These are phyloP conservation scores for Perithous albicinctus DNA, from an alignment of 2,888 invertebrate species.

Conservation along the genomic window DNA sequence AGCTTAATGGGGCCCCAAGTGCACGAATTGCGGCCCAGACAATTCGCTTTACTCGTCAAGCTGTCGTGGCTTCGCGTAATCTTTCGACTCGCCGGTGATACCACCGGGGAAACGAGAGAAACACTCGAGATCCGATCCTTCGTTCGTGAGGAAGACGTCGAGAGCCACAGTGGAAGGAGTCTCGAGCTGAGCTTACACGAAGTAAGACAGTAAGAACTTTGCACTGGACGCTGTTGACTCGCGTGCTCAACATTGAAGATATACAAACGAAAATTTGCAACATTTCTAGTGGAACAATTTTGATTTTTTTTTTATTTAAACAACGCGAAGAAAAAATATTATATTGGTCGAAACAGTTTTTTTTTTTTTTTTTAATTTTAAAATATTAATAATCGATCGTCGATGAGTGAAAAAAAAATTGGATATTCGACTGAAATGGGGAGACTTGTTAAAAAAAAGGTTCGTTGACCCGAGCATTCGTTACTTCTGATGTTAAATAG, in stretches of 20 bases:
- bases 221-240: conserved; percentile 20
- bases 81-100: conserved; percentile 14
- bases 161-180: conserved; percentile 45
- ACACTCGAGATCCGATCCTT: conserved; percentile 36
- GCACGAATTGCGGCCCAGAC: conserved; percentile 41
- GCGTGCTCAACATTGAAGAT: background rate
- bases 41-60: conserved; percentile 49
- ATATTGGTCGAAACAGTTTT: background rate
- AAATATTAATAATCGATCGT: conserved; percentile 25
- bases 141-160: conserved; percentile 11
- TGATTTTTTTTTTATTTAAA: too few species aligned
- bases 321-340: background rate
- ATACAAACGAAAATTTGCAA: background rate
- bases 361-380: background rate
- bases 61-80: conserved; percentile 36
- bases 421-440: conserved; percentile 21
- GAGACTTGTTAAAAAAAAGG: background rate
- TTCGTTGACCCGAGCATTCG: conserved; percentile 28
- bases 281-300: background rate
- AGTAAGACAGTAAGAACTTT: conserved; percentile 33
- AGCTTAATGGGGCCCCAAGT: conserved; percentile 12
- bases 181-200: conserved; percentile 29
- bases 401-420: conserved; percentile 36
- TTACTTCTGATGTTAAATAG: background rate
- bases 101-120: background rate